phyloP scores from a whole-genome alignment of 2,888 invertebrate species.

The Nemotelus pantherinus region DNA sequence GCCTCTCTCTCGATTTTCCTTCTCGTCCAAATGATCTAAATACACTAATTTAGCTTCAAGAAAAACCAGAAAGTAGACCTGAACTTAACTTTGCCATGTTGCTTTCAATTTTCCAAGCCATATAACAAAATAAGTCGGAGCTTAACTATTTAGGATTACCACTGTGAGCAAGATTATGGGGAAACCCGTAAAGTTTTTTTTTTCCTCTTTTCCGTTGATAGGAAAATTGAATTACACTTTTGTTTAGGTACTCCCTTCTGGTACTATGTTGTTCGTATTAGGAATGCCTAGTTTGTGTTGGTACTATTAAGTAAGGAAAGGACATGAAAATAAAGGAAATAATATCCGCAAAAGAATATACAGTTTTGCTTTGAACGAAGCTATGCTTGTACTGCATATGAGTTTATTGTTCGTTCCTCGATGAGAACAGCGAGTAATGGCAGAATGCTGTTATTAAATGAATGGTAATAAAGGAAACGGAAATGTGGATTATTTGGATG shows the following conservation, averaged over 20 bases:
- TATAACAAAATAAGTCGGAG: constrained; percentile 26
- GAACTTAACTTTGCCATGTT: background rate
- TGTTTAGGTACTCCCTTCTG: background rate
- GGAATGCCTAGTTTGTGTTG: too few species aligned
- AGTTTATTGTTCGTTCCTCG: background rate
- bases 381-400: background rate
- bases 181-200: constrained; percentile 10
- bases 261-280: too few species aligned
- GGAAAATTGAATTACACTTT: constrained; percentile 10
- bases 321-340: constrained; percentile 4
- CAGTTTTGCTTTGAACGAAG: too few species aligned
- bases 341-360: constrained; percentile 7
- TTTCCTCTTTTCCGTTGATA: background rate
- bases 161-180: constrained; percentile 8
- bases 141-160: constrained; percentile 26
- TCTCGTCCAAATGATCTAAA: too few species aligned
- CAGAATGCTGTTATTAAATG: constrained; percentile 10
- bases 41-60: too few species aligned
- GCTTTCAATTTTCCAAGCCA: constrained; percentile 28
- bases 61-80: too few species aligned
- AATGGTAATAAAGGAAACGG: constrained; percentile 20
- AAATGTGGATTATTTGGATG: constrained; percentile 1
- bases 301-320: background rate
- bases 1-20: too few species aligned
- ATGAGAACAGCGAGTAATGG: background rate